Base-by-base conservation (phyloP, 2,113 vertebrate genomes). In the Tragelaphus scriptus region DNA sequence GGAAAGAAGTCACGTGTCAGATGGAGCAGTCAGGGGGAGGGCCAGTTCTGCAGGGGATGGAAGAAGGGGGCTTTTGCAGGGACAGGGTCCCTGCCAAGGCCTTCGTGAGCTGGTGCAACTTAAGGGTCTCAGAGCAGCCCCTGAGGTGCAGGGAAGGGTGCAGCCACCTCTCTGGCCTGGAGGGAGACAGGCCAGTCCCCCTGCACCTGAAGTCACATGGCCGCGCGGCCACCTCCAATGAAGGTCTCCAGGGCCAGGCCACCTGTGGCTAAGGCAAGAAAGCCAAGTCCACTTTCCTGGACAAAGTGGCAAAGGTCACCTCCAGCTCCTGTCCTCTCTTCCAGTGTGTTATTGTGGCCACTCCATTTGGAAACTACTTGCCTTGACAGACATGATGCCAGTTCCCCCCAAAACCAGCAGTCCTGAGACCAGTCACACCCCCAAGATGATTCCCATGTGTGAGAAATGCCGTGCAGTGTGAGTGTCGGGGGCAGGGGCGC, bases 401-500 rank as follows among this genome's bases (percentile, higher is more conserved):
- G 5, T 51, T 75, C 71, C 44, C 80, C 16, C 15, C 58, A 23
- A 80, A 85, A 47, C 32, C 53, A 36, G 7, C n/a, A 36, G 32
- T 28, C 26, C 30, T 7, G 36, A 28, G 75, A n/a, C 8, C 6
- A 51, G 44, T 15, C 36, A 9, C 4, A 2, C n/a, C n/a, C 40
- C 86, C 30, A 61, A 32, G 13, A n/a, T 12, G 6, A 13, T 1
- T 0, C 6, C 1, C 0, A 6, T 16, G 21, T 36, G 40, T 7
- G 82, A 26, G 23, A 44, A 30, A 59, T 4, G 19, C 63, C 28
- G 0, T 0, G 0, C 32, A 32, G 7, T 36, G 4, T 4, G 44
- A 44, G 44, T 1, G 0, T 17, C 7, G 1, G 0, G 8, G 55
- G 1, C 0, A 17, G 13, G 12, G 19, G 3, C 15, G 1, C 55